phyloP scores from a whole-genome alignment of 2,888 invertebrate species.

The Acronicta psi region DNA sequence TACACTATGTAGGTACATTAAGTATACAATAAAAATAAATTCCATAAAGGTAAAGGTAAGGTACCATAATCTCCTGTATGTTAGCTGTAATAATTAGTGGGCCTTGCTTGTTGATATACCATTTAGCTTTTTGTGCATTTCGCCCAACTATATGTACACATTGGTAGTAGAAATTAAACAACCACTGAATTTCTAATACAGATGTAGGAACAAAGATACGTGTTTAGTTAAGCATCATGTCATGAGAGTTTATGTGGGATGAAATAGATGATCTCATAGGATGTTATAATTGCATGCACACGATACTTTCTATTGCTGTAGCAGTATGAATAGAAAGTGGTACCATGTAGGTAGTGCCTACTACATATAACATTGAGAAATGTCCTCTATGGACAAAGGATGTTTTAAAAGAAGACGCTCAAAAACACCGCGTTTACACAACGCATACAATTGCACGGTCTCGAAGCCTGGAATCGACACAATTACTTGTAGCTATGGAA shows the following conservation, averaged over 20 bases:
- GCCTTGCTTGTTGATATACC: too few relatives aligned
- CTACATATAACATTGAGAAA: slow-evolving; percentile 11
- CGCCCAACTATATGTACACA: too few relatives aligned
- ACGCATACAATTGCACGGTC: slow-evolving; percentile 15
- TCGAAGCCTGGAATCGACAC: slow-evolving; percentile 14
- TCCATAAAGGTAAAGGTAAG: too few relatives aligned
- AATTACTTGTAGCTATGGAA: slow-evolving; percentile 20
- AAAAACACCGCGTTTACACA: slow-evolving; percentile 21
- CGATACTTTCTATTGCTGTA: slow-evolving; percentile 36
- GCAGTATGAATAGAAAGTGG: slow-evolving; percentile 33
- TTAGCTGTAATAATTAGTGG: too few relatives aligned
- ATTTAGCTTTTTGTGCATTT: too few relatives aligned
- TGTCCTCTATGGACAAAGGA: slow-evolving; percentile 21
- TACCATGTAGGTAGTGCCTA: slow-evolving; percentile 16
- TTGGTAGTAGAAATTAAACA: slow-evolving; percentile 8
- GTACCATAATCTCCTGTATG: too few relatives aligned
- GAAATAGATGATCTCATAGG: slow-evolving; percentile 40
- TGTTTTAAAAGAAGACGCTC: slow-evolving; percentile 23
- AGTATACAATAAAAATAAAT: too few relatives aligned
- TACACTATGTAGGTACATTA: too few relatives aligned
- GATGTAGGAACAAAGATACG: slow-evolving; percentile 20
- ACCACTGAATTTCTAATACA: slow-evolving; percentile 9
- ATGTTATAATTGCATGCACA: slow-evolving; percentile 36
- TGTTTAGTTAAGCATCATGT: slow-evolving; percentile 27
- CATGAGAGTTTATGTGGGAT: slow-evolving; percentile 25